Conservation (phyloP, 64 coral and sea anemone species). For the Platygyra sinensis region DNA sequence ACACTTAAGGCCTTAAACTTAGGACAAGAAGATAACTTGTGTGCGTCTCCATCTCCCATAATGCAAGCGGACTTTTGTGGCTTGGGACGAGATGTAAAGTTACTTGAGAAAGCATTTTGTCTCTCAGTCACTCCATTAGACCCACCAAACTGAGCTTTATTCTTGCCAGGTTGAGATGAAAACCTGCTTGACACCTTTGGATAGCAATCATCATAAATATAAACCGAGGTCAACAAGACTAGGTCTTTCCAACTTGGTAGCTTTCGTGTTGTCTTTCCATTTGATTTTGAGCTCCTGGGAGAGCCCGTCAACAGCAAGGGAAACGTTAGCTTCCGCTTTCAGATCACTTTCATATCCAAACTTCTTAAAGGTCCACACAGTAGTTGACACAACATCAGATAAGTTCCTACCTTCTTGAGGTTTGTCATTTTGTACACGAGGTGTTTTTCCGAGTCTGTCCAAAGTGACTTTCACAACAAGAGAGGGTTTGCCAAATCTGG, state of each 20-base stretch:
- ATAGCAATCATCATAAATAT: constrained; percentile 6
- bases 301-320: constrained; percentile 11
- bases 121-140: not conserved
- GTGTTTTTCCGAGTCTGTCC: constrained; percentile 9
- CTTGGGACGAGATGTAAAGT: not conserved
- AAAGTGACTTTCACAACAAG: constrained; percentile 20
- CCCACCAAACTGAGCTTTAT: not conserved
- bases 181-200: not conserved
- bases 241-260: not conserved
- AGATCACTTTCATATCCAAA: constrained; percentile 44
- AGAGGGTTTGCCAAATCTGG: constrained; percentile 46
- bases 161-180: not conserved
- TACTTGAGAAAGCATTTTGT: not conserved
- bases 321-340: constrained; percentile 23
- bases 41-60: not conserved
- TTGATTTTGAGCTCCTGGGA: constrained; percentile 33
- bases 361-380: constrained; percentile 42
- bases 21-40: not conserved
- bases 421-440: constrained; percentile 18
- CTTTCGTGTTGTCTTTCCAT: constrained; percentile 32
- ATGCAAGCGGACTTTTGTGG: not conserved
- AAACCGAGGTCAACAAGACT: constrained; percentile 3
- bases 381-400: constrained; percentile 17
- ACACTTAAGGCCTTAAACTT: constrained; percentile 25
- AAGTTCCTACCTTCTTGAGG: not conserved